A percentile compares a stretch with the other conserved stretches of the same genome.
Evolutionary conservation across 1,140 invertebrate species (phyloP).

Genomic region (Eciton burchellii): DNA sequence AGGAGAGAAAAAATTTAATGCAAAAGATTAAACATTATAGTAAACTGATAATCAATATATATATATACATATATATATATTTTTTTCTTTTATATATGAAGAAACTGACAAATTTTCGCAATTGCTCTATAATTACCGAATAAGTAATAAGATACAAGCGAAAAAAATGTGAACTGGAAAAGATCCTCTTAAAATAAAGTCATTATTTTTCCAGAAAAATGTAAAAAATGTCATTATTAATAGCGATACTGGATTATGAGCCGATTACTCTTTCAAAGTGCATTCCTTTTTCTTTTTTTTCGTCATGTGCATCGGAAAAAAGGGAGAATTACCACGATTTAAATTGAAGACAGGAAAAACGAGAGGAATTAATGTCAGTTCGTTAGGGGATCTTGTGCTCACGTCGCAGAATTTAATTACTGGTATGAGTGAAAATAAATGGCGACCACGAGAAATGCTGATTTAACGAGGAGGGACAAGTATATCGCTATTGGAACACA

Average conservation of each 20-base stretch:
- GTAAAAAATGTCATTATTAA: slow-evolving; percentile 28
- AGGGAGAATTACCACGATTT: slow-evolving; percentile 33
- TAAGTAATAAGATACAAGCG: slow-evolving; percentile 1
- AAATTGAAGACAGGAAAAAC: slow-evolving; percentile 26
- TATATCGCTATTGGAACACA: slow-evolving; percentile 27
- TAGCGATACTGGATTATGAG: slow-evolving; percentile 4
- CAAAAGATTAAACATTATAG: not conserved
- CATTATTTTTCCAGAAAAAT: not conserved
- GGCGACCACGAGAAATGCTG: slow-evolving; percentile 26
- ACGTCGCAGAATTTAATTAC: slow-evolving; percentile 45
- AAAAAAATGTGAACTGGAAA: not conserved
- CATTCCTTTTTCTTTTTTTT: not conserved
- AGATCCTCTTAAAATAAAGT: slow-evolving; percentile 6
- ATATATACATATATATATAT: no score
- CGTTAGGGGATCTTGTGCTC: slow-evolving; percentile 44
- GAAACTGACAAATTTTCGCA: not conserved
- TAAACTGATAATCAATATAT: not conserved
- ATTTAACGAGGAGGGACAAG: slow-evolving; percentile 42
- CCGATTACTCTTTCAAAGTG: slow-evolving; percentile 24
- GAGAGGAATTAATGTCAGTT: slow-evolving; percentile 54
- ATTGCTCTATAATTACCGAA: not conserved
- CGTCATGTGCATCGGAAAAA: not conserved
- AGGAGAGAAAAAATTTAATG: not conserved
- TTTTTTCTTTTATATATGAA: not conserved
- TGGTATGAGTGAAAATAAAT: slow-evolving; percentile 43